Conservation (phyloP, 2,113 vertebrate genomes). For the Oryzias curvinotus region DNA sequence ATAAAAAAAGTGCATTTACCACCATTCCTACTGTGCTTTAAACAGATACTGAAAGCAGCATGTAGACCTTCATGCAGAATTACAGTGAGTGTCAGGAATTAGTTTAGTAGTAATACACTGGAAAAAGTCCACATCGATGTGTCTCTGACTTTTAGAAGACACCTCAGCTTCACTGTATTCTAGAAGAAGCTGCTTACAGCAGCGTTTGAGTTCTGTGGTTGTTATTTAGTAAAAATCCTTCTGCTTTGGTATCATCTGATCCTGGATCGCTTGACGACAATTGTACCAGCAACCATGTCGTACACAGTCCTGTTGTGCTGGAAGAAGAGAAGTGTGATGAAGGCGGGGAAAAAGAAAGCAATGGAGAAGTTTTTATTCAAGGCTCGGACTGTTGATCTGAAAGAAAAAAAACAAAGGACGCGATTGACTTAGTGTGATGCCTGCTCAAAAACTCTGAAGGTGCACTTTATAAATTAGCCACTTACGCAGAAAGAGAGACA, state of each 20-base stretch:
- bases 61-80: slow-evolving; percentile 44
- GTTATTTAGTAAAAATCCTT: slow-evolving; percentile 8
- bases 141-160: slow-evolving; percentile 9
- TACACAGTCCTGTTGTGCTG: slow-evolving; percentile 99
- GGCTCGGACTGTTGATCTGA: slow-evolving; percentile 92
- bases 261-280: slow-evolving; percentile 92
- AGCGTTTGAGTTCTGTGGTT: slow-evolving; percentile 14
- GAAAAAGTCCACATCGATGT: slow-evolving; percentile 26
- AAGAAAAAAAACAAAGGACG: slow-evolving; percentile 9
- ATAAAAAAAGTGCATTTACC: slow-evolving; percentile 16
- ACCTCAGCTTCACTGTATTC: slow-evolving; percentile 15
- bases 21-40: slow-evolving; percentile 15
- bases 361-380: slow-evolving; percentile 99
- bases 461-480: slow-evolving; percentile 21
- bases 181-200: neutral
- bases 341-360: slow-evolving; percentile 97
- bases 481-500: slow-evolving; percentile 96
- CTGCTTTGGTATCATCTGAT: slow-evolving; percentile 81
- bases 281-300: slow-evolving; percentile 97
- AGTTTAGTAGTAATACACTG: slow-evolving; percentile 9
- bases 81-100: slow-evolving; percentile 35
- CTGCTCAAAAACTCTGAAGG: neutral
- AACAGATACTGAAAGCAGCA: slow-evolving; percentile 47
- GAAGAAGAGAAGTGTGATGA: slow-evolving; percentile 97
- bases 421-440: neutral